Evolutionary conservation across 1,140 invertebrate genomes (phyloP).

Genomic region (Hylyphantes graminicola): DNA sequence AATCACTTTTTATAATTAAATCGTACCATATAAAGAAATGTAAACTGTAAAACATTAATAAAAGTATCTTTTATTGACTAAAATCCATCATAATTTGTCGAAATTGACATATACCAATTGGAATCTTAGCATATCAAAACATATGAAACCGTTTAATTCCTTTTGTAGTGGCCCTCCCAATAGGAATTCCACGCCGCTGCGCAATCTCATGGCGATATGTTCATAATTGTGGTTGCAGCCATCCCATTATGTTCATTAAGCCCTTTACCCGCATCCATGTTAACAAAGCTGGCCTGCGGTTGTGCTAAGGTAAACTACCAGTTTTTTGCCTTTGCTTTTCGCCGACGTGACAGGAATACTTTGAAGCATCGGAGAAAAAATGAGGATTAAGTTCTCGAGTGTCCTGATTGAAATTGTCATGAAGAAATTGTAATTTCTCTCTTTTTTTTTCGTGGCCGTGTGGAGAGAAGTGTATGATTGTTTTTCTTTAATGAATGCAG

Average conservation of each 20-base stretch:
- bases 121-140: not conserved
- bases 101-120: too few relatives aligned
- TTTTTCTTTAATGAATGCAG: too few relatives aligned
- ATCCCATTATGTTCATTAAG: slow-evolving; percentile 27
- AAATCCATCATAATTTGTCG: too few relatives aligned
- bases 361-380: slow-evolving; percentile 20
- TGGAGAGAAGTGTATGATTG: too few relatives aligned
- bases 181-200: too few relatives aligned
- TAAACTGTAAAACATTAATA: too few relatives aligned
- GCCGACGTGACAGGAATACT: slow-evolving; percentile 19
- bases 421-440: not conserved
- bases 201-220: not conserved
- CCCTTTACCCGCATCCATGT: not conserved
- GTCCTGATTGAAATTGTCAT: slow-evolving; percentile 13
- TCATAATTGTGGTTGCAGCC: slow-evolving; percentile 8
- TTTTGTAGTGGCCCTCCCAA: too few relatives aligned
- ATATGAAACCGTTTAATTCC: not conserved
- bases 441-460: too few relatives aligned
- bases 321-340: slow-evolving; percentile 33
- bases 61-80: too few relatives aligned
- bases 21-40: too few relatives aligned
- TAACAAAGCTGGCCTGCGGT: slow-evolving; percentile 26
- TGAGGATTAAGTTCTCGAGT: slow-evolving; percentile 5
- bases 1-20: too few relatives aligned
- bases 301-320: slow-evolving; percentile 12